Percentiles rank a stretch among this genome's conserved stretches.
Evolutionary conservation across 2,113 vertebrate genomes (phyloP).

Genomic region (Maccullochella peelii): DNA sequence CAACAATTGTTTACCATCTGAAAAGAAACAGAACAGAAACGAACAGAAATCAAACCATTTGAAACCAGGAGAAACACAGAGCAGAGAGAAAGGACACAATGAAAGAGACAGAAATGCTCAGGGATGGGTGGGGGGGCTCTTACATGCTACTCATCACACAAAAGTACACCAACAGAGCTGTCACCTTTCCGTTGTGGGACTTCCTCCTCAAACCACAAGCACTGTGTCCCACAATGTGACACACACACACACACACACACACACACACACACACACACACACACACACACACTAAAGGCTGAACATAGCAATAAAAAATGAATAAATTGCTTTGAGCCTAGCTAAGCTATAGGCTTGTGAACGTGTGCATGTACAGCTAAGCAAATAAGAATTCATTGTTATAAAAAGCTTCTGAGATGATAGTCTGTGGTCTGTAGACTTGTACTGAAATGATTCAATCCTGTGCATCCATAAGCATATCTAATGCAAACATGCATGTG

Average conservation of each 20-base stretch:
- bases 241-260: too few relatives aligned
- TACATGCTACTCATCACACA: not conserved
- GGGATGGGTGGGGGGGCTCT: not conserved
- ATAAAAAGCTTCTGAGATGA: not conserved
- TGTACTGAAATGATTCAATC: not conserved
- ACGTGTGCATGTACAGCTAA: not conserved
- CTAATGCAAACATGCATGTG: not conserved
- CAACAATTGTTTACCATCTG: not conserved
- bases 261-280: too few relatives aligned
- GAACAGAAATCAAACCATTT: not conserved
- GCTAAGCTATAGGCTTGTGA: not conserved
- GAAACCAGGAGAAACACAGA: not conserved
- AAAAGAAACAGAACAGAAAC: not conserved
- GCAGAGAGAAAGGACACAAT: not conserved
- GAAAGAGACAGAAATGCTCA: not conserved
- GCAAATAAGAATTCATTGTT: not conserved
- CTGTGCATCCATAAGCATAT: not conserved
- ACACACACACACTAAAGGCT: not conserved
- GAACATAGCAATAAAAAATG: not conserved
- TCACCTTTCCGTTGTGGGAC: slow-evolving; percentile 38
- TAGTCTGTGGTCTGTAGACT: not conserved
- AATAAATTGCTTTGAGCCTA: not conserved
- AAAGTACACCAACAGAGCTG: slow-evolving; percentile 4
- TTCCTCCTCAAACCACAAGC: slow-evolving; percentile 28
- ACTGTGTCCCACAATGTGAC: not conserved